phyloP scores from a whole-genome alignment of 2,113 vertebrate genomes.

The Channa maculata region DNA sequence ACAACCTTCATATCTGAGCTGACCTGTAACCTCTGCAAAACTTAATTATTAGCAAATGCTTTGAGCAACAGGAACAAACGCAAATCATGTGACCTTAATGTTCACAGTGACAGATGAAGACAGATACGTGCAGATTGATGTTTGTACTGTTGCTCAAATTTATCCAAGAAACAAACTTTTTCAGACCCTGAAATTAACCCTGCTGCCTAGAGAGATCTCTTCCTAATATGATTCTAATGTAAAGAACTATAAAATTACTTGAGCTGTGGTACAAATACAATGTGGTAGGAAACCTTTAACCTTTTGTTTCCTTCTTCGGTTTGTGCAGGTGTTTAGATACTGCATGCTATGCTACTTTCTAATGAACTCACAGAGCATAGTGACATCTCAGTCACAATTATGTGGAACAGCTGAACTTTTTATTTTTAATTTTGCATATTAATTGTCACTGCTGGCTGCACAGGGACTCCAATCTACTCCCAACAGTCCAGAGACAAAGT shows the following conservation, averaged over 20 bases:
- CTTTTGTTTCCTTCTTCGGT: background rate
- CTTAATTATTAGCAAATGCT: slow-evolving; percentile 6
- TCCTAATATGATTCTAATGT: background rate
- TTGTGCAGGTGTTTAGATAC: background rate
- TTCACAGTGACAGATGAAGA: too few relatives aligned
- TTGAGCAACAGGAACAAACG: background rate
- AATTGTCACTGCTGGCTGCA: slow-evolving; percentile 26
- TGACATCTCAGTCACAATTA: slow-evolving; percentile 12
- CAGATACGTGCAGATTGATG: too few relatives aligned
- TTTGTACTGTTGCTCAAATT: too few relatives aligned
- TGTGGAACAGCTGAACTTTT: slow-evolving; percentile 1
- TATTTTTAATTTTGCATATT: slow-evolving; percentile 13
- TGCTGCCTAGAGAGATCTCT: background rate
- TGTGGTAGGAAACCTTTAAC: background rate
- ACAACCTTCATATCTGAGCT: background rate
- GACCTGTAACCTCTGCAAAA: slow-evolving; percentile 18
- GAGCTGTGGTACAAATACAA: background rate
- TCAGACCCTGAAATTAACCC: too few relatives aligned
- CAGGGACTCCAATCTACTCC: background rate
- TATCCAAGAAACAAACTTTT: too few relatives aligned
- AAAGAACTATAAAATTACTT: background rate
- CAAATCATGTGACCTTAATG: too few relatives aligned
- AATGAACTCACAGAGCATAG: background rate
- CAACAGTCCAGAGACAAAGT: background rate
- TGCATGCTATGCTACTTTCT: background rate